Evolutionary conservation across 2,113 vertebrate genomes (phyloP).

Genomic region (Acanthochromis polyacanthus): DNA sequence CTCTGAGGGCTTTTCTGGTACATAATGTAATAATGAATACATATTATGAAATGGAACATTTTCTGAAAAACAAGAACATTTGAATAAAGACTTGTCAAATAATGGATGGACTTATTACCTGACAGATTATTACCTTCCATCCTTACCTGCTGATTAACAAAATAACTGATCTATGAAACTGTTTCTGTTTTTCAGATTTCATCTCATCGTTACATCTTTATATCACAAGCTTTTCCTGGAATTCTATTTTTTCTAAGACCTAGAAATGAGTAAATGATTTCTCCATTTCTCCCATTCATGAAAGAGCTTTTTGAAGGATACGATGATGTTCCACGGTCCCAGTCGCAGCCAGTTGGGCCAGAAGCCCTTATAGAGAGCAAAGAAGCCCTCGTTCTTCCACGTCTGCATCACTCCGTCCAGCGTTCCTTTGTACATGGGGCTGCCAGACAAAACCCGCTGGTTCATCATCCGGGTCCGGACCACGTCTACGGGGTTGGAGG

Average conservation of each 20-base stretch:
- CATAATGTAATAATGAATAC: no score
- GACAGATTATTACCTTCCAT: no score
- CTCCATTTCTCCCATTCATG: background rate
- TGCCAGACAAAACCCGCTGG: conserved; percentile 83
- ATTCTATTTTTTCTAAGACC: background rate
- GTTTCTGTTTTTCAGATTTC: no score
- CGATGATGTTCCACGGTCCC: conserved; percentile 98
- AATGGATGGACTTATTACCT: no score
- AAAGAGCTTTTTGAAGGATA: conserved; percentile 86
- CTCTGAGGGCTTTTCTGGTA: no score
- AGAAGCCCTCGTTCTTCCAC: conserved; percentile 96
- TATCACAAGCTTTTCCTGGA: background rate
- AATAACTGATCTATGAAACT: no score
- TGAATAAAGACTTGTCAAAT: no score
- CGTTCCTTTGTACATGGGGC: conserved; percentile 85
- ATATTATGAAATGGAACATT: no score
- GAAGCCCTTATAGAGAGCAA: conserved; percentile 97
- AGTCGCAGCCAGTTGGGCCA: conserved; percentile 99
- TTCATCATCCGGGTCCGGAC: conserved; percentile 89
- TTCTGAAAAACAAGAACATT: no score
- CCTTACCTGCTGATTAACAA: no score
- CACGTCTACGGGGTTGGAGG: conserved; percentile 88
- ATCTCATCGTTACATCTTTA: no score
- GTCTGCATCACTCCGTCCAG: conserved; percentile 90
- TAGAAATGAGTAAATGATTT: background rate